These are phyloP conservation scores for Paelopatides confundens DNA, from an alignment of 53 echinoderm and acorn worm genomes.

Conservation along the genomic window DNA sequence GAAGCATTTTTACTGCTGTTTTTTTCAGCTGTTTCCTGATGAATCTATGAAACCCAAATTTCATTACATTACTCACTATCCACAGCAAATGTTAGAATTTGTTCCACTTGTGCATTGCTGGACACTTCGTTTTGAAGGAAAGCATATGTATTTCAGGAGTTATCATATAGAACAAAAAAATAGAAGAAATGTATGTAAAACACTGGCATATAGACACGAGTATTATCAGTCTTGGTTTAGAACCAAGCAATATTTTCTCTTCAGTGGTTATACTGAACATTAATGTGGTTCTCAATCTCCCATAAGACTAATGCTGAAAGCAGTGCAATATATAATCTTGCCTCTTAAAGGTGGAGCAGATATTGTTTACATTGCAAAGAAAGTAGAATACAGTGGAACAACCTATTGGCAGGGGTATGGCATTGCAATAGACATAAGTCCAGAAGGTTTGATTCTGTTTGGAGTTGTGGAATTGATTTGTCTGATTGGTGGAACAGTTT, in stretches of 20 bases:
- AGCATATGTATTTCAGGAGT: constrained; percentile 64
- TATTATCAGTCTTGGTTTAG: constrained; percentile 52
- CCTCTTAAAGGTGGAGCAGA: constrained; percentile 20
- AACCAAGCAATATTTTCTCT: not conserved
- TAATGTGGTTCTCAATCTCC: constrained; percentile 20
- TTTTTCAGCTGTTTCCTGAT: constrained; percentile 11
- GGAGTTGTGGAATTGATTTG: constrained; percentile 25
- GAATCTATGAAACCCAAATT: constrained; percentile 63
- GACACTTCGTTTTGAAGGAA: constrained; percentile 59
- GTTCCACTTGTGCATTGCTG: constrained; percentile 57
- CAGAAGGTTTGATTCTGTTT: constrained; percentile 14
- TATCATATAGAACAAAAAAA: constrained; percentile 34
- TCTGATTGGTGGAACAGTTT: constrained; percentile 29
- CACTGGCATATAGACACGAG: constrained; percentile 54
- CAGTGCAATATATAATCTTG: constrained; percentile 30
- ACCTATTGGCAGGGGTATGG: constrained; percentile 16
- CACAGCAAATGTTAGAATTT: constrained; percentile 53
- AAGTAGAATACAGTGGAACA: constrained; percentile 39
- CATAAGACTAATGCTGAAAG: constrained; percentile 13
- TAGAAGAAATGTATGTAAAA: constrained; percentile 54
- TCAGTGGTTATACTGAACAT: not conserved
- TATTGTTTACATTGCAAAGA: constrained; percentile 37
- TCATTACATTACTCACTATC: constrained; percentile 59
- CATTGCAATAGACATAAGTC: constrained; percentile 32
- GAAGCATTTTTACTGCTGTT: constrained; percentile 16